A percentile compares a stretch with the other conserved stretches of the same genome.
These are phyloP conservation scores for Euplexia lucipara DNA, from an alignment of 2,888 invertebrate genomes.

Conservation along the genomic window DNA sequence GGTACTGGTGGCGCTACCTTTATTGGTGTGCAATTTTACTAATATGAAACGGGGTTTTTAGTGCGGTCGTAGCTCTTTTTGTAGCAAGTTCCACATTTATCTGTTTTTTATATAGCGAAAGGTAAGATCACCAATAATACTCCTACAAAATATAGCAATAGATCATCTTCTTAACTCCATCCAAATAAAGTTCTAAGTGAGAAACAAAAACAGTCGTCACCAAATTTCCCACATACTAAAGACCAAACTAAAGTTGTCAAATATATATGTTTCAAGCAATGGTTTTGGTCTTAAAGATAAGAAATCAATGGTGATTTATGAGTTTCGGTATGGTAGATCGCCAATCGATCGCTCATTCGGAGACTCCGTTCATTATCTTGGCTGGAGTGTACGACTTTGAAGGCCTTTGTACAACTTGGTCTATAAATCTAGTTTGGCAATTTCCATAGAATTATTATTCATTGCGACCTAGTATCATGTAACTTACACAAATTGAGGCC, in stretches of 20 bases:
- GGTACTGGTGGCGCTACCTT: no score
- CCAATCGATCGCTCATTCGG: constrained; percentile 46
- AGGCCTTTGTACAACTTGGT: constrained; percentile 44
- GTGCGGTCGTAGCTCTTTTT: neutral
- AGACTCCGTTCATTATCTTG: constrained; percentile 55
- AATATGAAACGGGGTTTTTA: no score
- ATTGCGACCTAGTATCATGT: constrained; percentile 37
- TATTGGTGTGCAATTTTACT: no score
- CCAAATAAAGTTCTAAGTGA: neutral
- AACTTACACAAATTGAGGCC: constrained; percentile 38
- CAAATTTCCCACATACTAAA: neutral
- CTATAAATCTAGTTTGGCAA: constrained; percentile 56
- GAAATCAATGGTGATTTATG: constrained; percentile 65
- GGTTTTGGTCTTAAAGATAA: constrained; percentile 57
- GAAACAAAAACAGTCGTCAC: neutral
- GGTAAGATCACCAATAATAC: no score
- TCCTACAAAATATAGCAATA: no score
- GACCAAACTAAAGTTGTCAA: constrained; percentile 23
- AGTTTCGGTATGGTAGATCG: constrained; percentile 58
- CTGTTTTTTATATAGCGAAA: no score
- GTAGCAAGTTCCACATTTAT: no score
- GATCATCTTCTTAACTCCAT: no score
- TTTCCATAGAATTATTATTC: constrained; percentile 60
- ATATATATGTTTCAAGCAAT: constrained; percentile 49
- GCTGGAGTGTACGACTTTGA: constrained; percentile 38